A percentile compares a stretch with the other conserved stretches of the same genome.
Evolutionary conservation across 1,140 invertebrate species (phyloP).

Genomic region (Schmidtea mediterranea): DNA sequence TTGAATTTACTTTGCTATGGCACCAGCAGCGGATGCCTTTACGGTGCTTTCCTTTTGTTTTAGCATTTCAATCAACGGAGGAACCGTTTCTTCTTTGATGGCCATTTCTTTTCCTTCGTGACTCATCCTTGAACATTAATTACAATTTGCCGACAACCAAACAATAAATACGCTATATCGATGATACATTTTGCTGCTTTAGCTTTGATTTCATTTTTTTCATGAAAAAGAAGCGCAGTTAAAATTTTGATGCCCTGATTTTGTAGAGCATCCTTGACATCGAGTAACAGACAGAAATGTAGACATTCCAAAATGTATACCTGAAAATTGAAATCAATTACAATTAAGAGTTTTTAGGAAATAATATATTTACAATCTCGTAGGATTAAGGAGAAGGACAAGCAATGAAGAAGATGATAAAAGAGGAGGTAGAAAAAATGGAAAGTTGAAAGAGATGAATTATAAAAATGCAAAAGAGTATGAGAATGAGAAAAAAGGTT

Average conservation of each 20-base stretch:
- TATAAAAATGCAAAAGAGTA: too few species aligned
- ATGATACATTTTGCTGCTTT: constrained; percentile 26
- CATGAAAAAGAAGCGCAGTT: constrained; percentile 16
- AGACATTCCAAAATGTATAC: constrained; percentile 23
- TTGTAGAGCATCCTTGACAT: constrained; percentile 19
- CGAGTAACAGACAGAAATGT: constrained; percentile 23
- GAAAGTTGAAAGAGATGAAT: too few species aligned
- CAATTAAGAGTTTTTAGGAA: too few species aligned
- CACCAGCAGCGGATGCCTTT: constrained; percentile 22
- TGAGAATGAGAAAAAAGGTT: too few species aligned
- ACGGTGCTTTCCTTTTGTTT: constrained; percentile 15
- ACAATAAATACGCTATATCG: constrained; percentile 19
- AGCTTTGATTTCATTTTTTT: constrained; percentile 14
- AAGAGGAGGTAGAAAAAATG: too few species aligned
- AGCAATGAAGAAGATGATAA: too few species aligned
- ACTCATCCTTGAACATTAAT: constrained; percentile 15
- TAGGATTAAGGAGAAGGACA: too few species aligned
- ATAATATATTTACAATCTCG: too few species aligned
- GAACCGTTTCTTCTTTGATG: constrained; percentile 18
- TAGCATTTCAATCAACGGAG: constrained; percentile 17
- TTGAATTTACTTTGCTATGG: constrained; percentile 22
- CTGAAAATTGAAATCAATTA: constrained; percentile 12
- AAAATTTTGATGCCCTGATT: constrained; percentile 21
- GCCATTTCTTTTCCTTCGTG: constrained; percentile 24
- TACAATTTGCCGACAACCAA: constrained; percentile 3